Base-by-base conservation (phyloP, 2,113 vertebrate species). In the Monopterus albus region DNA sequence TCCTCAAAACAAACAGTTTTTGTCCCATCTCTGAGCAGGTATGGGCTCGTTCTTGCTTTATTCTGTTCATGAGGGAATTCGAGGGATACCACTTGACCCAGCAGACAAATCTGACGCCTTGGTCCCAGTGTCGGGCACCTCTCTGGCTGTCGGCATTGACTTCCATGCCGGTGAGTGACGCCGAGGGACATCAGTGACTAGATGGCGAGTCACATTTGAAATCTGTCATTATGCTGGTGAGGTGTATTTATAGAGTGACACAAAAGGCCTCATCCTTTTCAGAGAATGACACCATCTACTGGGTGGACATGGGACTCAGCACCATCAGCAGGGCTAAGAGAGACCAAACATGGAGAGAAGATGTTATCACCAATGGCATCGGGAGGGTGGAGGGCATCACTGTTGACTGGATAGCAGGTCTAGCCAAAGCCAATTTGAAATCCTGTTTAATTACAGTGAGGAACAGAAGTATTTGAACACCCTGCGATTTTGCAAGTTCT, bases 271-370 rank as follows among this genome's bases (percentile, higher is more conserved):
- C 14, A 51, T 64, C 2, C 0, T 76, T 59, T 70, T 66, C 89
- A 99, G 97, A 98, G 68, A 99, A 98, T 0, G 97, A 99, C 89
- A 98, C 97, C 0, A 98, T 98, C 72, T 98, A 99, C 89, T 99
- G 97, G 97, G 97, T 98, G 87, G 96, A 97, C 89, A 98, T 98
- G 97, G 96, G 97, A 4, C 90, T 98, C 52, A 98, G 96, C 88
- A 98, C 96, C 85, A 98, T 99, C 86, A 99, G 96, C 86, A 89
- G 97, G 39, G 97, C 97, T 63, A 99, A 99, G 84, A 75, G 97
- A 60, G 97, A 98, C 87, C 97, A 99, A 93, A 98, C 97, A 0
- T 98, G 97, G 97, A 91, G 97, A 0, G 97, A 98, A 71, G 97
- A 99, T 0, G 96, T 98, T 47, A 95, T 99, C 58, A 99, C 97